Percentiles rank a stretch among this genome's conserved stretches.
Evolutionary conservation across 2,888 invertebrate species (phyloP).

Genomic region (Epinotia brunnichana): DNA sequence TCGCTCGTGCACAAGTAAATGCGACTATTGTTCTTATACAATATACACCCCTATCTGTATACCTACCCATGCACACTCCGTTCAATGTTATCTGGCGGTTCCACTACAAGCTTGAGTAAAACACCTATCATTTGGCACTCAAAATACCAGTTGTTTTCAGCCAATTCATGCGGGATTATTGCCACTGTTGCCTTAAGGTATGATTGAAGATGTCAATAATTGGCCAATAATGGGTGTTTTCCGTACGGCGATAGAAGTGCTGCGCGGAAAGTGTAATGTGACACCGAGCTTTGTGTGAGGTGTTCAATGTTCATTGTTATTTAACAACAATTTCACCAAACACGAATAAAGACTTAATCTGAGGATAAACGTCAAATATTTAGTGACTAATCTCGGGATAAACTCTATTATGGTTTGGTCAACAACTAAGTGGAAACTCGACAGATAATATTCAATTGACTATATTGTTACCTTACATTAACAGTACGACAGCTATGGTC

Average conservation of each 20-base stretch:
- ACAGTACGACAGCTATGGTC: constrained; percentile 26
- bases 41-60: neutral
- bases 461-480: constrained; percentile 28
- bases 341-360: neutral
- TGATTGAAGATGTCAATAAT: neutral
- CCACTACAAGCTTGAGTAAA: neutral
- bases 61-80: neutral
- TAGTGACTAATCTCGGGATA: neutral
- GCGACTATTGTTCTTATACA: neutral
- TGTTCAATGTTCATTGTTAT: neutral
- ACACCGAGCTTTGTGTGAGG: too few relatives aligned
- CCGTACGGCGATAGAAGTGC: neutral
- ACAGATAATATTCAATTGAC: constrained; percentile 2
- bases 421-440: constrained; percentile 6
- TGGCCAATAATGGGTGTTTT: neutral
- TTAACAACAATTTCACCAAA: neutral
- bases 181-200: neutral
- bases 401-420: neutral
- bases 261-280: neutral
- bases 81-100: neutral
- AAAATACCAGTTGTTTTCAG: neutral
- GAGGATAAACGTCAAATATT: neutral
- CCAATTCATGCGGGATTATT: neutral
- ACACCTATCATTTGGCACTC: neutral
- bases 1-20: constrained; percentile 77